Conservation (phyloP, 2,797 vertebrate species). For the Rhynchonycteris naso region DNA sequence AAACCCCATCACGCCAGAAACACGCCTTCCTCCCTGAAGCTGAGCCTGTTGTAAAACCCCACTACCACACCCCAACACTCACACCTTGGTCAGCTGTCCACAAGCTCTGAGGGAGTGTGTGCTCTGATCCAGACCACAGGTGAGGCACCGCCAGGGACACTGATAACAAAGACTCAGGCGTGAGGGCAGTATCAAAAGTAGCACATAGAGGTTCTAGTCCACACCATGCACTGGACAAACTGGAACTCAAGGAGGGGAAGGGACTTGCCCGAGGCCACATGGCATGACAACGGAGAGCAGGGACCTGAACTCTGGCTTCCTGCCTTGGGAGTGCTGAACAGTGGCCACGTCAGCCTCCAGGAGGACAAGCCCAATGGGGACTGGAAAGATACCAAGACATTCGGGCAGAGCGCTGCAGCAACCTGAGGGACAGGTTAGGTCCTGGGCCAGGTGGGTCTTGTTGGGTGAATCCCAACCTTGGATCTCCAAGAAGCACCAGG, state of each 20-base stretch:
- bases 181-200: not conserved
- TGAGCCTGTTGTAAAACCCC: accelerated
- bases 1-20: not conserved
- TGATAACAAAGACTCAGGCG: not conserved
- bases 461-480: not conserved
- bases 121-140: not conserved
- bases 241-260: not conserved
- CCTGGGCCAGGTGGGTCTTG: too few species aligned
- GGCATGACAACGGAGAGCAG: not conserved
- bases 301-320: not conserved
- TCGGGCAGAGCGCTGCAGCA: accelerated
- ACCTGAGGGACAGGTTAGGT: not conserved
- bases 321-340: accelerated
- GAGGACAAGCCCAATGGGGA: accelerated
- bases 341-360: not conserved
- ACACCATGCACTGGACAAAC: too few species aligned
- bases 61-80: not conserved
- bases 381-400: accelerated
- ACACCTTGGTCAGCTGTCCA: not conserved
- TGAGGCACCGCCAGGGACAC: accelerated
- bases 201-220: not conserved
- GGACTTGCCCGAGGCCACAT: not conserved
- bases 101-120: accelerated
- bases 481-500: not conserved
- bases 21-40: not conserved